A percentile compares a stretch with the other conserved stretches of the same genome.
phyloP scores from a whole-genome alignment of 2,113 vertebrate genomes.

The Theristicus caerulescens region DNA sequence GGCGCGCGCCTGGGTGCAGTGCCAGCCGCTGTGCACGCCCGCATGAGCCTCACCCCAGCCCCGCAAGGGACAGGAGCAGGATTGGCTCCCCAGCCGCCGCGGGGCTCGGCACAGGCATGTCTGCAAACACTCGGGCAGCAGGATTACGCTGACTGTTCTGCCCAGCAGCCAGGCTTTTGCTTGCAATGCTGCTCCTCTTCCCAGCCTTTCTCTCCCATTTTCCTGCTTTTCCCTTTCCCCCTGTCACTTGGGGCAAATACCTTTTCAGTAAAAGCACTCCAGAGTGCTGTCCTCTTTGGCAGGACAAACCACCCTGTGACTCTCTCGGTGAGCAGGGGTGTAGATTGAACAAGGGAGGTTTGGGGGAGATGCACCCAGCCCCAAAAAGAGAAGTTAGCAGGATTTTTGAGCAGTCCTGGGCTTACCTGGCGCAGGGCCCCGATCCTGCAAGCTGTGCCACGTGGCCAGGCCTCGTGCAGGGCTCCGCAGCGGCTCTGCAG shows the following conservation, averaged over 20 bases:
- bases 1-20: neutral
- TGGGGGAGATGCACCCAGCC: neutral
- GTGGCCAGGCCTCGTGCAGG: neutral
- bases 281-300: neutral
- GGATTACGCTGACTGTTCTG: neutral
- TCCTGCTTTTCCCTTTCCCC: neutral
- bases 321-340: rapidly evolving
- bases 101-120: neutral
- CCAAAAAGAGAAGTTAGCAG: neutral
- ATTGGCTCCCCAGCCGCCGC: neutral
- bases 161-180: neutral
- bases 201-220: neutral
- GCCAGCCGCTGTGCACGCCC: neutral
- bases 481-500: neutral
- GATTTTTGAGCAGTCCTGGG: neutral
- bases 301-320: neutral
- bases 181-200: neutral
- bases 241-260: neutral
- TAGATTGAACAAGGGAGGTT: neutral
- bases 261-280: neutral
- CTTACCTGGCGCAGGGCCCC: neutral
- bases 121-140: neutral
- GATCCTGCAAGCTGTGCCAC: neutral
- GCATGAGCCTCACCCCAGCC: neutral
- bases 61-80: neutral